phyloP scores from a whole-genome alignment of 1,140 invertebrate species.

The Cydia pomonella region DNA sequence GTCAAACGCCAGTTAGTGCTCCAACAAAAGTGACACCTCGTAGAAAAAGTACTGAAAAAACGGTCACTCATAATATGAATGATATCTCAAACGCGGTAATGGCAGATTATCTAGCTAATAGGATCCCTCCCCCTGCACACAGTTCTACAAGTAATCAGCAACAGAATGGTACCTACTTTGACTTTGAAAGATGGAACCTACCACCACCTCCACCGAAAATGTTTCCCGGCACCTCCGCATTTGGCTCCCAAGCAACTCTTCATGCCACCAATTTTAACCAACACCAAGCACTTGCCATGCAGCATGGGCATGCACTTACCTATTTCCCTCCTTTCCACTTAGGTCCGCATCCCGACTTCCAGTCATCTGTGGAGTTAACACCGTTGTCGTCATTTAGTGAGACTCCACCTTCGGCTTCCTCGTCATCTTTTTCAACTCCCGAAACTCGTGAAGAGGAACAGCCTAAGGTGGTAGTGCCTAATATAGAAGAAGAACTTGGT shows the following conservation, averaged over 20 bases:
- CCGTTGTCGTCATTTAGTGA: constrained; percentile 83
- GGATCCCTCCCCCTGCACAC: constrained; percentile 87
- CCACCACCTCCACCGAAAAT: constrained; percentile 85
- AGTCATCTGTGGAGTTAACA: constrained; percentile 84
- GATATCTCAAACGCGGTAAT: constrained; percentile 79
- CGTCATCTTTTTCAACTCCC: constrained; percentile 78
- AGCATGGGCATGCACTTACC: constrained; percentile 83
- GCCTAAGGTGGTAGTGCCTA: constrained; percentile 91
- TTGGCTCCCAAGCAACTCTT: constrained; percentile 80
- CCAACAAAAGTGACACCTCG: constrained; percentile 66
- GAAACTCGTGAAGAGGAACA: constrained; percentile 84
- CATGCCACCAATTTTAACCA: constrained; percentile 84
- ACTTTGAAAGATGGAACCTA: constrained; percentile 88
- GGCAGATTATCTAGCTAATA: constrained; percentile 81
- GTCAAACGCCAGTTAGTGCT: constrained; percentile 52
- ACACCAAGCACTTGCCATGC: constrained; percentile 84
- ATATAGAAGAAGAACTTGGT: constrained; percentile 92
- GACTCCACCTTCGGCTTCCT: constrained; percentile 80
- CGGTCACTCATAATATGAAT: constrained; percentile 73
- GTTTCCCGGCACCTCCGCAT: constrained; percentile 81
- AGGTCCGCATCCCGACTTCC: constrained; percentile 83
- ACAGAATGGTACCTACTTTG: constrained; percentile 86
- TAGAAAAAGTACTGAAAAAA: constrained; percentile 81
- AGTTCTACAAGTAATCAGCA: constrained; percentile 84
- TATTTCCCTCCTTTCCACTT: constrained; percentile 87